Evolutionary conservation across 2,113 vertebrate species (phyloP), one percentile per base, ranked within the genome.

Genomic region (Apteryx mantelli): DNA sequence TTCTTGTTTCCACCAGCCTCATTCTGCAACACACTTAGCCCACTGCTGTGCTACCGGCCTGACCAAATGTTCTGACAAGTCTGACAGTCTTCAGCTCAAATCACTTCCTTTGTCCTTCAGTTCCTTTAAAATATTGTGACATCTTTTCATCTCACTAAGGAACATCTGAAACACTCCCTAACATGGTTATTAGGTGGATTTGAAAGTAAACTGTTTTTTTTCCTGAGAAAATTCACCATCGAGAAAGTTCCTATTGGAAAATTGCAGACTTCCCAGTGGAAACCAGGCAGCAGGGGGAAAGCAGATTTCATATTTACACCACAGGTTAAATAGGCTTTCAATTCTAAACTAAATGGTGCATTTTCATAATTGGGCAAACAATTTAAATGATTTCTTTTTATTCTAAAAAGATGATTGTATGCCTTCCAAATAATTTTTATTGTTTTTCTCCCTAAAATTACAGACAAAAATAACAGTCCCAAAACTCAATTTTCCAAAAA

Each of bases 251-350:
- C 60, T 63, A 21, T 4, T 55, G 50, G 82, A 82, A 91, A 86
- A 74, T 36, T 44, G 21, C 18, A 56, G 60, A 86, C 76, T 16
- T 86, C 64, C 55, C 82, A 68, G 8, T n/a, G 50, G 82, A 77
- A 80, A 44, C 18, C 63, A 50, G 36, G 26, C 40, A 91, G 58
- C 12, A 70, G 32, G 30, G 85, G 20, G 42, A 85, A 93, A 88
- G 48, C 20, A 86, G 53, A 70, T 83, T 77, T 80, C 22, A 28
- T 34, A 19, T 88, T 86, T 74, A 64, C 38, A 58, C 22, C 2
- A 77, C 55, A 48, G 50, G 36, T 88, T 91, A 94, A 93, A 88
- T 53, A 85, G 79, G 63, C 30, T 91, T 93, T 90, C 28, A 14
- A 66, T 71, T 78, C 80, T 64, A 83, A 92, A 38, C 11, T 56